Evolutionary conservation across 2,113 vertebrate species (phyloP).

Genomic region (Mastomys coucha): DNA sequence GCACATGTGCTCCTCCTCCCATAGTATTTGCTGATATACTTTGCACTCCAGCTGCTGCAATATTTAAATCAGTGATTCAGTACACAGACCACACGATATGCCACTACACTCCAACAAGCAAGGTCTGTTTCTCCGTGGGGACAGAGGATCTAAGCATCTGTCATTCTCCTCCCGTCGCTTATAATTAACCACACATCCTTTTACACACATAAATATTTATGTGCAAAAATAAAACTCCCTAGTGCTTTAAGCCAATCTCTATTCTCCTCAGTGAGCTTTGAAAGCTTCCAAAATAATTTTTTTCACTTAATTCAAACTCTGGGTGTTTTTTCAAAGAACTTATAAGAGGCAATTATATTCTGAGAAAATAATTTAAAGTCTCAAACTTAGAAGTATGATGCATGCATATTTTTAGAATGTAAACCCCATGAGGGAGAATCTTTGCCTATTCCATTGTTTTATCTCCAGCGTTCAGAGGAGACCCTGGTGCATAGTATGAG

Average conservation of each 20-base stretch:
- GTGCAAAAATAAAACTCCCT: constrained; percentile 83
- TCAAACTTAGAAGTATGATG: constrained; percentile 13
- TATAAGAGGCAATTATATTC: constrained; percentile 58
- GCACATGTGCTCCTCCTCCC: constrained; percentile 68
- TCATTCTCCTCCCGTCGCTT: constrained; percentile 85
- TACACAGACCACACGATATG: constrained; percentile 85
- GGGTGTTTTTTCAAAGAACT: constrained; percentile 63
- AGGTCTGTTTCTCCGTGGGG: constrained; percentile 85
- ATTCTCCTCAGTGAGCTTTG: constrained; percentile 76
- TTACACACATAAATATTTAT: constrained; percentile 90
- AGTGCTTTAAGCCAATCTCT: constrained; percentile 80
- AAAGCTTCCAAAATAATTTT: constrained; percentile 80
- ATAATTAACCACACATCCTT: constrained; percentile 85
- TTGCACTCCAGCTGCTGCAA: constrained; percentile 85
- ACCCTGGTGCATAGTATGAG: neutral
- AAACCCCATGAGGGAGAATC: constrained; percentile 23
- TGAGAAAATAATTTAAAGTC: constrained; percentile 68
- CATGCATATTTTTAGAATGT: constrained; percentile 41
- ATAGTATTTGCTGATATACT: constrained; percentile 80
- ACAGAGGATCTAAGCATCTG: constrained; percentile 87
- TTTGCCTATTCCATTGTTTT: neutral
- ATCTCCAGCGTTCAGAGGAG: constrained; percentile 16
- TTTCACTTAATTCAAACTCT: constrained; percentile 79
- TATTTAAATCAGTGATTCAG: constrained; percentile 89
- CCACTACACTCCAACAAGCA: constrained; percentile 85